These are phyloP conservation scores for Parasteatoda lunata DNA, from an alignment of 2,888 invertebrate genomes.

Conservation along the genomic window DNA sequence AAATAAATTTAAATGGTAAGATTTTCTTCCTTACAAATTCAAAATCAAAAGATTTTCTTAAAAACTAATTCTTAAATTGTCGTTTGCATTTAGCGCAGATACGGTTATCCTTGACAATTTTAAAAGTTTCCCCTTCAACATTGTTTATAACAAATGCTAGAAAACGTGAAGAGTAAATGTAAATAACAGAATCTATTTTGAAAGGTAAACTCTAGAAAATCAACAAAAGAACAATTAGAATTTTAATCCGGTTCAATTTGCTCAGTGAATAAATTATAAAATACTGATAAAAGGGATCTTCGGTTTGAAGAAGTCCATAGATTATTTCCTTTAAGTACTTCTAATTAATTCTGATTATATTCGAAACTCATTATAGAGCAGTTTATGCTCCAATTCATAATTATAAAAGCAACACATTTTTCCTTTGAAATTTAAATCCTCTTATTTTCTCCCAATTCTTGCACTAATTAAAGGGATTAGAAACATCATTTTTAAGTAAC, in stretches of 20 bases:
- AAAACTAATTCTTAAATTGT: no score
- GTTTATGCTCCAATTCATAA: slow-evolving; percentile 52
- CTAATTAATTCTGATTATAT: slow-evolving; percentile 60
- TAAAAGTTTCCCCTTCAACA: no score
- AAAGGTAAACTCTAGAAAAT: neutral
- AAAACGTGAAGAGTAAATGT: neutral
- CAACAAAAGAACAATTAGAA: slow-evolving; percentile 28
- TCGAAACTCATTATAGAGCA: slow-evolving; percentile 38
- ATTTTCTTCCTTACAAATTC: no score
- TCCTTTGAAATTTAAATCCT: slow-evolving; percentile 50
- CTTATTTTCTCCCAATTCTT: slow-evolving; percentile 16
- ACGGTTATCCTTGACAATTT: no score
- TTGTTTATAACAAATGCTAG: no score
- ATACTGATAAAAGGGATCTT: slow-evolving; percentile 15
- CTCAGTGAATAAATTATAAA: slow-evolving; percentile 26
- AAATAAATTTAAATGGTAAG: no score
- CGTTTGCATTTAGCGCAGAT: no score
- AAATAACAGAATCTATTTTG: neutral
- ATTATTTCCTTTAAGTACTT: slow-evolving; percentile 42
- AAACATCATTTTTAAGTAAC: slow-evolving; percentile 46
- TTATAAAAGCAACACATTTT: slow-evolving; percentile 52
- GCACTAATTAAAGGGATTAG: slow-evolving; percentile 59
- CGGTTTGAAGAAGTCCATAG: slow-evolving; percentile 11
- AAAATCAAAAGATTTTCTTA: no score
- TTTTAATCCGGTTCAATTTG: slow-evolving; percentile 15